Evolutionary conservation across 2,888 invertebrate species (phyloP).

Genomic region (Drosophila antonietae): DNA sequence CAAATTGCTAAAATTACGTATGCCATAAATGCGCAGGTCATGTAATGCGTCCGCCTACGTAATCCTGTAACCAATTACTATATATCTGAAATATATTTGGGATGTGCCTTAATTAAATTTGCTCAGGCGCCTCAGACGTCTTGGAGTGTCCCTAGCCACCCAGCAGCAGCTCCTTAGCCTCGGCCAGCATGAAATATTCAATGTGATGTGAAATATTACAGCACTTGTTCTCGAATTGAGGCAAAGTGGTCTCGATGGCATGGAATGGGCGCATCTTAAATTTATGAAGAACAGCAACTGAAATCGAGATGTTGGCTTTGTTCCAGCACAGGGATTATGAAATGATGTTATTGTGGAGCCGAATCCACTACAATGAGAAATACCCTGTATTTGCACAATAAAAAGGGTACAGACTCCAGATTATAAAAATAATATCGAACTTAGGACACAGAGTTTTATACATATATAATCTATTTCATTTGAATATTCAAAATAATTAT

Average conservation of each 20-base stretch:
- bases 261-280: slow-evolving; percentile 24
- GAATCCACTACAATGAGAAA: background rate
- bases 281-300: slow-evolving; percentile 34
- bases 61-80: too few relatives aligned
- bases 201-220: slow-evolving; percentile 53
- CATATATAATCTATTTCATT: background rate
- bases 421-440: background rate
- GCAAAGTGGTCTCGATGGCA: slow-evolving; percentile 7
- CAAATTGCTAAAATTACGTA: slow-evolving; percentile 19
- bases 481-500: background rate
- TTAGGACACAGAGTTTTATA: background rate
- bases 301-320: slow-evolving; percentile 15
- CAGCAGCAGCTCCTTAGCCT: slow-evolving; percentile 4
- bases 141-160: background rate
- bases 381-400: background rate
- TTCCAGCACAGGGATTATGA: slow-evolving; percentile 8
- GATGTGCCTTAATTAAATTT: slow-evolving; percentile 58
- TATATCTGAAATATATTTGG: slow-evolving; percentile 17
- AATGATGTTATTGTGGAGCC: slow-evolving; percentile 9
- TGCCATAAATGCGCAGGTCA: slow-evolving; percentile 18
- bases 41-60: background rate
- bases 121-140: slow-evolving; percentile 17
- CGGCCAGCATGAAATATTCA: slow-evolving; percentile 45
- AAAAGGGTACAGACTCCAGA: background rate
- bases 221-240: slow-evolving; percentile 39